A percentile compares a stretch with the other conserved stretches of the same genome.
Evolutionary conservation across 1,140 invertebrate genomes (phyloP).

Genomic region (Wasmannia auropunctata): DNA sequence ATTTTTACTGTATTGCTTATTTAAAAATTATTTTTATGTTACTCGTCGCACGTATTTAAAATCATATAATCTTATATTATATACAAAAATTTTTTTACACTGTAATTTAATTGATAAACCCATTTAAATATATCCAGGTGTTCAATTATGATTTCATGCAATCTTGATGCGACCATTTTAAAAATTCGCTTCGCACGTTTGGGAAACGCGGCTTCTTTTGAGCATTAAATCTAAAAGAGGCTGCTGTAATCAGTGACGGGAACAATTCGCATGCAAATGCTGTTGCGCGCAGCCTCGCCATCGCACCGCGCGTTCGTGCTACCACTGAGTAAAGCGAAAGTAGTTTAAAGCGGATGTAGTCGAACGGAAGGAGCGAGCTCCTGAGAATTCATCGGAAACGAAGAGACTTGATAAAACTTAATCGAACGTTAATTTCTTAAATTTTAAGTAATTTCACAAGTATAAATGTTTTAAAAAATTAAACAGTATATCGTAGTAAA

Average conservation of each 20-base stretch:
- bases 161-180: neutral
- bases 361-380: neutral
- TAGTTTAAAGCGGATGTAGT: slow-evolving; percentile 37
- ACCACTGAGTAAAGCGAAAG: slow-evolving; percentile 32
- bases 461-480: no score
- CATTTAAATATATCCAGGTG: neutral
- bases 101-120: neutral
- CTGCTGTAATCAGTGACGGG: slow-evolving; percentile 46
- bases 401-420: neutral
- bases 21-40: neutral
- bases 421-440: neutral
- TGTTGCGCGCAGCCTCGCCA: no score
- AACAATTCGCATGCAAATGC: slow-evolving; percentile 60
- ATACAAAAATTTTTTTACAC: neutral
- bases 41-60: neutral
- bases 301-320: neutral
- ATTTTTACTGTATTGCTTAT: neutral
- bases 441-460: neutral
- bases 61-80: neutral
- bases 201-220: neutral
- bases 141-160: neutral
- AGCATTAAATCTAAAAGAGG: neutral
- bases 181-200: neutral
- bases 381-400: no score
- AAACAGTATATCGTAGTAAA: neutral